Conservation (phyloP, 2,888 invertebrate species). For the Zeuzera pyrina region DNA sequence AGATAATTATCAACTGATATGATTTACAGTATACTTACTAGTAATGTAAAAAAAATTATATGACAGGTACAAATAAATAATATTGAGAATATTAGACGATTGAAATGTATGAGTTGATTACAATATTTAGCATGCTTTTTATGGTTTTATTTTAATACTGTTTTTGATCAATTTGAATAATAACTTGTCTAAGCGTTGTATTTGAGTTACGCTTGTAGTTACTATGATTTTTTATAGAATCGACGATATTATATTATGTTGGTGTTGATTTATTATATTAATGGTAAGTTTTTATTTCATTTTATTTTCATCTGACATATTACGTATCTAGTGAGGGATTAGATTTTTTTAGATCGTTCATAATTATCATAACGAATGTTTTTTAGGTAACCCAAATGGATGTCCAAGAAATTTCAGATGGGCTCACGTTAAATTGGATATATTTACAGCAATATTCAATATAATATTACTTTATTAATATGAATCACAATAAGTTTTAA, state of each 20-base stretch:
- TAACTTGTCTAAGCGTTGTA: too few species aligned
- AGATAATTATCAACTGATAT: too few species aligned
- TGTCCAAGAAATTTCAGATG: conserved; percentile 59
- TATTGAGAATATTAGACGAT: too few species aligned
- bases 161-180: too few species aligned
- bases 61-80: too few species aligned
- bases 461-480: conserved; percentile 34
- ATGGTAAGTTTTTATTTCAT: conserved; percentile 48
- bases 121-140: too few species aligned
- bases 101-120: too few species aligned
- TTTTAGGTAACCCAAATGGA: conserved; percentile 72
- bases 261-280: conserved; percentile 50
- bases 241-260: conserved; percentile 49
- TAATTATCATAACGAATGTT: conserved; percentile 54
- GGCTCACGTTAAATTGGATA: conserved; percentile 52
- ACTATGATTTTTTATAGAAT: conserved; percentile 9
- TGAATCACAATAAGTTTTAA: conserved; percentile 20
- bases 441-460: conserved; percentile 43
- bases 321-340: conserved; percentile 18
- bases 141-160: too few species aligned
- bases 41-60: too few species aligned
- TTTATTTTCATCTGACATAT: too few species aligned
- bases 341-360: conserved; percentile 12
- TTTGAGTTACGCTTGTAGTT: too few species aligned
- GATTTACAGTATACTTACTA: too few species aligned